Evolutionary conservation across 2,888 invertebrate species (phyloP), one percentile per base, ranked within the genome.

Genomic region (Meiosimyza platycephala): DNA sequence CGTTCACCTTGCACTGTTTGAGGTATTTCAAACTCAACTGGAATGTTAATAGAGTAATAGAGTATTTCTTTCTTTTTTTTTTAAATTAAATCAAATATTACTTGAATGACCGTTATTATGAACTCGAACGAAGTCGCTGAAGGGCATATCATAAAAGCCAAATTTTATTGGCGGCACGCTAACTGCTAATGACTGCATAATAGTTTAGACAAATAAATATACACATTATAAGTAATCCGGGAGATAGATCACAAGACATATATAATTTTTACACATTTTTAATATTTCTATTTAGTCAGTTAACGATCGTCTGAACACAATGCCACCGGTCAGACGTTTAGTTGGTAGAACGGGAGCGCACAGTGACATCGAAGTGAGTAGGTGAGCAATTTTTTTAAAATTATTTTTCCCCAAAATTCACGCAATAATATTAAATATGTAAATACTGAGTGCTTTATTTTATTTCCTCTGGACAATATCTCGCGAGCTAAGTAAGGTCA

Each of bases 101-200:
- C 82, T 78, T 80, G 93, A 91, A 82, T 93, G 92, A n/a, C 93
- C 93, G 80, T 91, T 92, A 79, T 93, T 93, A 51, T 88, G 89
- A 59, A 91, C 84, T 15, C 88, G 88, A 7, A 93, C 82, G 0
- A 91, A 90, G 9, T 89, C 89, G 1, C 90, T 90, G 22, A 93
- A 86, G 11, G 77, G 77, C 81, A 92, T 90, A 78, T 91, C 91
- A 84, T 92, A 93, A 2, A 91, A 90, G 59, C 91, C 89, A 82
- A 91, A 90, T 80, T 92, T 86, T 6, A 93, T 90, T 0, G 93
- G 92, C 69, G 93, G 78, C 28, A 82, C 33, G 0, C 73, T 69
- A 48, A 83, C 72, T 9, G 79, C 71, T 50, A 80, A 74, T 3
- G 78, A 76, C 80, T 81, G 60, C 55, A 51, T 57, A 22, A 16